Evolutionary conservation across 2,113 vertebrate genomes (phyloP).

Genomic region (Dasyprocta punctata): DNA sequence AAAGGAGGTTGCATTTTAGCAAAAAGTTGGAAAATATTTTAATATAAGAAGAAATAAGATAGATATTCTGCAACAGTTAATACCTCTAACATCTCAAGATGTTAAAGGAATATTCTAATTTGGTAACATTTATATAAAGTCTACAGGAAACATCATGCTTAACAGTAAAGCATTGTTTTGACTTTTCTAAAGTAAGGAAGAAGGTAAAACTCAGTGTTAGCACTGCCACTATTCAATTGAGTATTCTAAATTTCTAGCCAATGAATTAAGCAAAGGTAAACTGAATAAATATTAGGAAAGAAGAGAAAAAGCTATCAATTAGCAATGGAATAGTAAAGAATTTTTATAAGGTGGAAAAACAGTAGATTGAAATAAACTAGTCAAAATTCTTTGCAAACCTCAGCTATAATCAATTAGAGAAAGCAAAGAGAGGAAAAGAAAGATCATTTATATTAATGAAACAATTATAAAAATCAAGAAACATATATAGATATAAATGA

Average conservation of each 20-base stretch:
- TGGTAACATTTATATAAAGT: not conserved
- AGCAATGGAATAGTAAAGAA: not conserved
- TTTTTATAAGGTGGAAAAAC: not conserved
- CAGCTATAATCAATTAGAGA: conserved; percentile 5
- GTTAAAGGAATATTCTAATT: not conserved
- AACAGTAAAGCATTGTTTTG: not conserved
- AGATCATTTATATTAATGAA: not conserved
- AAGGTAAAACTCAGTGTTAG: not conserved
- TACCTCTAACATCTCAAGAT: not conserved
- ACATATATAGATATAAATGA: conserved; percentile 3
- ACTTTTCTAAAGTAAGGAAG: not conserved
- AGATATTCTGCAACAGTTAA: not conserved
- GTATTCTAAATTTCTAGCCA: not conserved
- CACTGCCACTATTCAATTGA: not conserved
- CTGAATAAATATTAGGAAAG: not conserved
- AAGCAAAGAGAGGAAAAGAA: not conserved
- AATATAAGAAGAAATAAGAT: not conserved
- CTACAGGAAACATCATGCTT: not conserved
- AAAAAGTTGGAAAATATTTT: not conserved
- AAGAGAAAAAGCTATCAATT: not conserved
- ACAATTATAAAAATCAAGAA: not conserved
- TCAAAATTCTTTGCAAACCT: not conserved
- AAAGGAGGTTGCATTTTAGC: not conserved
- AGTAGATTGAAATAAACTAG: too few relatives aligned
- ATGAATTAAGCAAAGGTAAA: conserved; percentile 1